Conservation (phyloP, 2,888 invertebrate genomes). For the Oscheius sp. region DNA sequence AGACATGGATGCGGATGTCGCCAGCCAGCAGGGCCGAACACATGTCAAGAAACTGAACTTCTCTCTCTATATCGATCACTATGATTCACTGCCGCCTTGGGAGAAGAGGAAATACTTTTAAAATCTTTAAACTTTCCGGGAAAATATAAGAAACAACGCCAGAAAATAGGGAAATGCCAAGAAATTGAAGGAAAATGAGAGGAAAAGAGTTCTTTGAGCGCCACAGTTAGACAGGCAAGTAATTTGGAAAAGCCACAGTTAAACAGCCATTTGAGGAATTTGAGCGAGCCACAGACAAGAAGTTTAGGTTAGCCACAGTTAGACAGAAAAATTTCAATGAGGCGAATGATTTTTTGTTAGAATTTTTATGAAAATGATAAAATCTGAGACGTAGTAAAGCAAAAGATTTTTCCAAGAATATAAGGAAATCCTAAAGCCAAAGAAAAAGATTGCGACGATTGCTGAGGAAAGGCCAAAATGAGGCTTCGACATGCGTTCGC, state of each 20-base stretch:
- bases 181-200: too few species aligned
- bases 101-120: too few species aligned
- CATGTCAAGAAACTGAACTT: slow-evolving; percentile 17
- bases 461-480: slow-evolving; percentile 10
- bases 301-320: too few species aligned
- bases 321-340: too few species aligned
- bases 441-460: background rate
- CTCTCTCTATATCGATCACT: background rate
- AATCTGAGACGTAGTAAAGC: too few species aligned
- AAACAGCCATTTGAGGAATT: too few species aligned
- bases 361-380: too few species aligned
- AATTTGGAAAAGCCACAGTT: too few species aligned
- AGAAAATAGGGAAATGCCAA: background rate
- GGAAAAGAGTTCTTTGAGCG: too few species aligned
- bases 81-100: background rate
- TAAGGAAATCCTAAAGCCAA: background rate
- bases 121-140: background rate
- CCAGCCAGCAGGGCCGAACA: slow-evolving; percentile 5
- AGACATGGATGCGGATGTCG: slow-evolving; percentile 1
- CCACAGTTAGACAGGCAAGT: too few species aligned
- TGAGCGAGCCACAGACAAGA: too few species aligned
- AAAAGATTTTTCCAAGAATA: background rate
- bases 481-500: slow-evolving; percentile 12
- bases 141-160: background rate
- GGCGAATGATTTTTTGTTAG: too few species aligned